These are phyloP conservation scores for Gorsachius goisagi DNA, from an alignment of 2,113 vertebrate genomes.

Conservation along the genomic window DNA sequence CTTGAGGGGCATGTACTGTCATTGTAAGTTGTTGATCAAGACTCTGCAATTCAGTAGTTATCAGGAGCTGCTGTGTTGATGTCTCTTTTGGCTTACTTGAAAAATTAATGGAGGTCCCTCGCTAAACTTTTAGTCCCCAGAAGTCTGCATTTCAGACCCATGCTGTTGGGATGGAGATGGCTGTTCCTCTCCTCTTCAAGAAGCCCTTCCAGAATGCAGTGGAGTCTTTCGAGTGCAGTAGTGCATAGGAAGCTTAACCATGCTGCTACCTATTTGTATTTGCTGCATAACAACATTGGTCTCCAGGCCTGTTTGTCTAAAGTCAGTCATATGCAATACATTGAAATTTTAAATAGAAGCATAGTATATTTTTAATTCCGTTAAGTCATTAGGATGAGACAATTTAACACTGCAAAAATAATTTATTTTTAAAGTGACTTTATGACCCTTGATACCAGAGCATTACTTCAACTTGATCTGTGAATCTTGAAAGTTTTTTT, in stretches of 20 bases:
- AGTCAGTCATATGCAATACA: background rate
- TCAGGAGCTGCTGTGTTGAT: background rate
- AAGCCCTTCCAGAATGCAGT: background rate
- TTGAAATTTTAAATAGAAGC: background rate
- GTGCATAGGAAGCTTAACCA: background rate
- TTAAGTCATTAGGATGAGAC: background rate
- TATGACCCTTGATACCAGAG: background rate
- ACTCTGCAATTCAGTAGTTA: background rate
- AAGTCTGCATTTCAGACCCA: background rate
- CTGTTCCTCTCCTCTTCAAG: background rate
- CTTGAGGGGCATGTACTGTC: background rate
- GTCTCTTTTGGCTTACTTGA: background rate
- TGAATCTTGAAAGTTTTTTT: background rate
- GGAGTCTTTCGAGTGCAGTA: background rate
- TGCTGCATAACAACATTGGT: background rate
- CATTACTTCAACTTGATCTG: conserved; percentile 10
- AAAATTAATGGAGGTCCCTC: background rate
- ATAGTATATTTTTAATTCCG: background rate
- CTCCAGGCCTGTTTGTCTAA: background rate
- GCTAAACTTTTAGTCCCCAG: background rate
- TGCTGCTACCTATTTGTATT: background rate
- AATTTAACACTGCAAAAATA: background rate
- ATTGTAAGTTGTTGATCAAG: background rate
- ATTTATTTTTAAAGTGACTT: background rate
- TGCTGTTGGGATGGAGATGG: background rate